Conservation (phyloP, 1,140 invertebrate species). For the Phocides pigmalion region DNA sequence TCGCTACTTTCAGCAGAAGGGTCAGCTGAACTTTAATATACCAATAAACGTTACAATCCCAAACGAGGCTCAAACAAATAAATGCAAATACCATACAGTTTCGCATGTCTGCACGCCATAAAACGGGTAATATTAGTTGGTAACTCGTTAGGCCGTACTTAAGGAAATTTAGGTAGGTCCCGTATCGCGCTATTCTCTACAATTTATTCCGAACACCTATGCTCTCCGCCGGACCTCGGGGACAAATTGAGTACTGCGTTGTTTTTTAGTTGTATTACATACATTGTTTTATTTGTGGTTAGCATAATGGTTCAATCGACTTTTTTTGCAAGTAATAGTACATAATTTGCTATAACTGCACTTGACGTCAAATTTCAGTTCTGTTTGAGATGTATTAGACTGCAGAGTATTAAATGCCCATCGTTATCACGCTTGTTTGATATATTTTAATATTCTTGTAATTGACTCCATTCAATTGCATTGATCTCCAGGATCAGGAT, state of each 20-base stretch:
- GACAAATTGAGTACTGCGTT: conserved; percentile 34
- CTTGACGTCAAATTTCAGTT: too few species aligned
- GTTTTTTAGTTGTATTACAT: conserved; percentile 14
- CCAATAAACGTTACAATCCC: conserved; percentile 33
- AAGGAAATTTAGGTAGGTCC: conserved; percentile 56
- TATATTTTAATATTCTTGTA: too few species aligned
- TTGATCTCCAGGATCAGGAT: too few species aligned
- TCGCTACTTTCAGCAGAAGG: conserved; percentile 5
- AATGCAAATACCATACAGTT: conserved; percentile 43
- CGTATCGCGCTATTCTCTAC: conserved; percentile 44
- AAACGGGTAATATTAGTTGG: conserved; percentile 60
- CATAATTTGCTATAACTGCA: too few species aligned
- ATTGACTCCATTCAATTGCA: too few species aligned
- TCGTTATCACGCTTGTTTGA: too few species aligned
- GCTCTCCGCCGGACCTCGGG: conserved; percentile 34
- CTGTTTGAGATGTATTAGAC: too few species aligned
- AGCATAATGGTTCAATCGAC: too few species aligned
- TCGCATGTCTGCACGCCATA: conserved; percentile 58
- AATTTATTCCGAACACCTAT: conserved; percentile 46
- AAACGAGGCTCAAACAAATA: conserved; percentile 37
- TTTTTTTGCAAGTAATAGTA: too few species aligned
- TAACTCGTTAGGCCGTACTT: conserved; percentile 59
- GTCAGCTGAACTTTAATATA: conserved; percentile 32
- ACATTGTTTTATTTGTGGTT: too few species aligned
- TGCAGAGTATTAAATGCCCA: too few species aligned